Evolutionary conservation across 2,888 invertebrate species (phyloP).

Genomic region (Agriotes lineatus): DNA sequence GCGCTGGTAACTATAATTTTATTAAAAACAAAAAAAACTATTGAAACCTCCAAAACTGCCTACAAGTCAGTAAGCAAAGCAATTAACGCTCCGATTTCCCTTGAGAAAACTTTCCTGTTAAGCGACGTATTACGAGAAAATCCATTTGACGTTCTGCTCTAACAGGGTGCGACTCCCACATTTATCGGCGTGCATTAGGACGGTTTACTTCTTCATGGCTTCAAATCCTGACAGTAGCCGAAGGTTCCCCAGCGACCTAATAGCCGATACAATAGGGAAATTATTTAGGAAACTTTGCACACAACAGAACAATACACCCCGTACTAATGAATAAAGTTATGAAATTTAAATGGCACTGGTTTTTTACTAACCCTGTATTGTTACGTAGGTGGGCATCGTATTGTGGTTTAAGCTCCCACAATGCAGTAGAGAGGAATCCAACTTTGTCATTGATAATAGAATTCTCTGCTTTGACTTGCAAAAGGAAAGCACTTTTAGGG

Average conservation of each 20-base stretch:
- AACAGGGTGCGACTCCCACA: neutral
- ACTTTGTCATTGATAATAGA: conserved; percentile 6
- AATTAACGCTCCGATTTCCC: neutral
- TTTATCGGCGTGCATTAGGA: neutral
- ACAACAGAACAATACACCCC: too few species aligned
- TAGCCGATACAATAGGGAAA: too few species aligned
- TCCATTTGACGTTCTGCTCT: neutral
- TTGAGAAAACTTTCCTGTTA: neutral
- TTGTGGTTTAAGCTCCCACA: conserved; percentile 14
- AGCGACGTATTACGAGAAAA: neutral
- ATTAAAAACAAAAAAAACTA: too few species aligned
- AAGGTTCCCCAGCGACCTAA: too few species aligned
- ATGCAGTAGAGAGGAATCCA: conserved; percentile 1
- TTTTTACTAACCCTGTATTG: neutral
- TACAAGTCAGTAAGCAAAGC: too few species aligned
- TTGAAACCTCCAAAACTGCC: too few species aligned
- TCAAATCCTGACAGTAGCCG: too few species aligned
- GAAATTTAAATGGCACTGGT: neutral
- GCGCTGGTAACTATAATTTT: too few species aligned
- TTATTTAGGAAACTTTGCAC: too few species aligned
- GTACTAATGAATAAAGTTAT: neutral
- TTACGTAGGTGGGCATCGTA: neutral
- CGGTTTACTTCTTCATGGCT: neutral
- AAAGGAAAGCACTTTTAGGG: conserved; percentile 1
- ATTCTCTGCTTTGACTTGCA: conserved; percentile 16